A percentile compares a stretch with the other conserved stretches of the same genome.
Conservation (phyloP, 1,140 invertebrate species). For the Cherax destructor region DNA sequence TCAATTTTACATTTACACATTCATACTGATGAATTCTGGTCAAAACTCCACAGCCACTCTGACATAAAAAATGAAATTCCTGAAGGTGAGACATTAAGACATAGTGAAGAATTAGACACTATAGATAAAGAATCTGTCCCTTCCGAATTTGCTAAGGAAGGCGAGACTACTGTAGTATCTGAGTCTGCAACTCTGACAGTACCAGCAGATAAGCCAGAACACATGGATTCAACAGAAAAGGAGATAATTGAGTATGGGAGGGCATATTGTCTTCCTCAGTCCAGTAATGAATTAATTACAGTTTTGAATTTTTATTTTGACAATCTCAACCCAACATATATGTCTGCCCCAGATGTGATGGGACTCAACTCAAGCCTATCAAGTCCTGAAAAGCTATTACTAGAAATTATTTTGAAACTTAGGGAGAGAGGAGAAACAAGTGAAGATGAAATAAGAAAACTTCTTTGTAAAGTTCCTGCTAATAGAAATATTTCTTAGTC, state of each 20-base stretch:
- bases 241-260: not conserved
- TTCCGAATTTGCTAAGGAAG: not conserved
- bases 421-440: not conserved
- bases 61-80: not conserved
- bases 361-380: not conserved
- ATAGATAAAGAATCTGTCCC: not conserved
- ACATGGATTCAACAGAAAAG: not conserved
- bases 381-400: not conserved
- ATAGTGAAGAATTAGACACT: not conserved
- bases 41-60: not conserved
- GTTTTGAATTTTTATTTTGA: conserved; percentile 9
- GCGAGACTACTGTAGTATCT: not conserved
- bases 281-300: not conserved
- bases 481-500: not conserved
- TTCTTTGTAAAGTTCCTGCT: not conserved
- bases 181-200: not conserved
- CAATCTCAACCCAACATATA: not conserved
- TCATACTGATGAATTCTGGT: not conserved
- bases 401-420: conserved; percentile 26
- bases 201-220: not conserved
- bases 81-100: not conserved
- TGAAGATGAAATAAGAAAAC: not conserved
- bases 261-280: not conserved
- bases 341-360: not conserved
- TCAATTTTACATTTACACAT: conserved; percentile 6